Evolutionary conservation across 2,888 invertebrate genomes (phyloP).

Genomic region (Spatulosminthurus flaviceps): DNA sequence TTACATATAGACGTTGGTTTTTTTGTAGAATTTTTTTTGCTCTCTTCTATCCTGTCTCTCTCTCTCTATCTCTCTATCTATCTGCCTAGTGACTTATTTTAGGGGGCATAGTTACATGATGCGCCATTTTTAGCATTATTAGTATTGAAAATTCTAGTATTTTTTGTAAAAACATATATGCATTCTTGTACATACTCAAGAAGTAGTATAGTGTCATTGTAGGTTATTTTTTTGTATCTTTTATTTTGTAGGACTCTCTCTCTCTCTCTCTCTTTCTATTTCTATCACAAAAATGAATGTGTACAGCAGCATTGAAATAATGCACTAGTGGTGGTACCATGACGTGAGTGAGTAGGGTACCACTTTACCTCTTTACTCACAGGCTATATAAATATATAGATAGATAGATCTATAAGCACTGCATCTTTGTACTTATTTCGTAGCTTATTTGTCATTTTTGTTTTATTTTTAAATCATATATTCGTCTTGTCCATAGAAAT

Average conservation of each 20-base stretch:
- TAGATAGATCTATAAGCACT: background rate
- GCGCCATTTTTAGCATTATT: constrained; percentile 12
- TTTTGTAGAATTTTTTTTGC: background rate
- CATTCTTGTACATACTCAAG: background rate
- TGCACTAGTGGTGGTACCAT: constrained; percentile 2
- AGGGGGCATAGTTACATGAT: constrained; percentile 14
- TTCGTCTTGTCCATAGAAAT: background rate
- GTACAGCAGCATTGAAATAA: constrained; percentile 3
- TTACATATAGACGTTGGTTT: background rate
- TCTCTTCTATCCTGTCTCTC: background rate
- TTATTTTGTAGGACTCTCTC: constrained; percentile 7
- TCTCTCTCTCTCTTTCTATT: background rate
- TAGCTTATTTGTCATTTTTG: background rate
- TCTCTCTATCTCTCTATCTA: constrained; percentile 7
- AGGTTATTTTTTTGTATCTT: background rate
- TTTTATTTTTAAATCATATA: background rate
- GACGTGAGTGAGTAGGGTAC: background rate
- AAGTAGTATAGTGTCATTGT: background rate
- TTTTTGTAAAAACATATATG: background rate
- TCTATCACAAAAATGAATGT: background rate
- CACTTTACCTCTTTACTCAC: background rate
- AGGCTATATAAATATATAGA: background rate
- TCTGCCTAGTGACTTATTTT: constrained; percentile 32
- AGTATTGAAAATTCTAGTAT: no score
- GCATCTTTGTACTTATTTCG: background rate